Evolutionary conservation across 2,113 vertebrate species (phyloP).

Genomic region (Nothocercus nigrocapillus): DNA sequence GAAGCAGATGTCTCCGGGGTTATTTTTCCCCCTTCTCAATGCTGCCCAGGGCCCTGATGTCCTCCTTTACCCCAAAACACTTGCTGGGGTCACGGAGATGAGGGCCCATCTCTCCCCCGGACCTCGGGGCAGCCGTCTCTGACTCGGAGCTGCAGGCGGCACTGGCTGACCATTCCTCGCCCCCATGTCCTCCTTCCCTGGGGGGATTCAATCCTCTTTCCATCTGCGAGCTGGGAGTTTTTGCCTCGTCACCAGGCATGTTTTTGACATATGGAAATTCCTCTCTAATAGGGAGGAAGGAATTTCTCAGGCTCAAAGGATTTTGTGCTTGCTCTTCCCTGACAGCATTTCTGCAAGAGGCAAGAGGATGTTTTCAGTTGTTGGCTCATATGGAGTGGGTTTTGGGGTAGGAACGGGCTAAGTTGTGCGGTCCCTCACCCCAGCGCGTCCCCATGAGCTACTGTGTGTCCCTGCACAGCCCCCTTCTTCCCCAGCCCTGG

Average conservation of each 20-base stretch:
- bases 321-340: neutral
- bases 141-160: rapidly evolving
- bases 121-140: neutral
- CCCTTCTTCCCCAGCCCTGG: neutral
- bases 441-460: no score
- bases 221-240: neutral
- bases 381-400: neutral
- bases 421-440: neutral
- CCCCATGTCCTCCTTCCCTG: neutral
- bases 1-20: constrained; percentile 11
- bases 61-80: neutral
- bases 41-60: neutral
- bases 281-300: neutral
- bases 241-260: neutral
- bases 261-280: neutral
- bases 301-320: neutral
- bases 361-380: neutral
- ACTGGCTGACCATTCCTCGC: rapidly evolving
- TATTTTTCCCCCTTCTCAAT: neutral
- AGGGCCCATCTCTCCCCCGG: no score
- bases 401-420: neutral
- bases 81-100: neutral
- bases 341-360: neutral
- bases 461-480: neutral
- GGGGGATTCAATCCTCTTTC: neutral